phyloP scores from a whole-genome alignment of 2,888 invertebrate species.

The Neoitamus cyanurus region DNA sequence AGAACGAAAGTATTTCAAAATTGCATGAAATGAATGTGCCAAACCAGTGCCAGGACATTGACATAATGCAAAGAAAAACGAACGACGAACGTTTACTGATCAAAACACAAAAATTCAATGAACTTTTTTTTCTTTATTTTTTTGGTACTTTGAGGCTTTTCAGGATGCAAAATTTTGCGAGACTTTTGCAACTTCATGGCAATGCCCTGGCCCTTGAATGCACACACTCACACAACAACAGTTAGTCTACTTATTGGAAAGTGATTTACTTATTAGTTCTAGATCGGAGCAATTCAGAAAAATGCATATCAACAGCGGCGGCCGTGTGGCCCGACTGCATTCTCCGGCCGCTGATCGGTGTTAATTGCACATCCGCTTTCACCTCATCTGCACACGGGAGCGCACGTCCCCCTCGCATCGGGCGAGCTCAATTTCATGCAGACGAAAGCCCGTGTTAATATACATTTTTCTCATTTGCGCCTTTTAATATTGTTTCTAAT shows the following conservation, averaged over 20 bases:
- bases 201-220: conserved; percentile 86
- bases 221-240: conserved; percentile 26
- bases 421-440: conserved; percentile 15
- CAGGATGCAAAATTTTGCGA: background rate
- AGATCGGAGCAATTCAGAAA: background rate
- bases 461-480: conserved; percentile 53
- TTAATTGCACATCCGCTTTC: conserved; percentile 31
- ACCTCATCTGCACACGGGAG: background rate
- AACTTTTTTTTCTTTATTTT: background rate
- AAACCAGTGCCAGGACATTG: conserved; percentile 76
- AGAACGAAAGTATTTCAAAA: conserved; percentile 37
- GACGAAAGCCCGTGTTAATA: conserved; percentile 62
- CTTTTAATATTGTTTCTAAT: conserved; percentile 51
- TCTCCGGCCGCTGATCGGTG: background rate
- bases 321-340: background rate
- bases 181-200: conserved; percentile 68
- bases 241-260: conserved; percentile 17
- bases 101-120: conserved; percentile 43
- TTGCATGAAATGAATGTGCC: conserved; percentile 44
- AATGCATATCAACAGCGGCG: conserved; percentile 10
- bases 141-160: background rate
- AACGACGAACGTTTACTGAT: conserved; percentile 29
- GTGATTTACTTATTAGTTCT: conserved; percentile 6
- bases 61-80: conserved; percentile 60
- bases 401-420: no score